phyloP scores from a whole-genome alignment of 1,140 invertebrate genomes.

The Rhynchophorus ferrugineus region DNA sequence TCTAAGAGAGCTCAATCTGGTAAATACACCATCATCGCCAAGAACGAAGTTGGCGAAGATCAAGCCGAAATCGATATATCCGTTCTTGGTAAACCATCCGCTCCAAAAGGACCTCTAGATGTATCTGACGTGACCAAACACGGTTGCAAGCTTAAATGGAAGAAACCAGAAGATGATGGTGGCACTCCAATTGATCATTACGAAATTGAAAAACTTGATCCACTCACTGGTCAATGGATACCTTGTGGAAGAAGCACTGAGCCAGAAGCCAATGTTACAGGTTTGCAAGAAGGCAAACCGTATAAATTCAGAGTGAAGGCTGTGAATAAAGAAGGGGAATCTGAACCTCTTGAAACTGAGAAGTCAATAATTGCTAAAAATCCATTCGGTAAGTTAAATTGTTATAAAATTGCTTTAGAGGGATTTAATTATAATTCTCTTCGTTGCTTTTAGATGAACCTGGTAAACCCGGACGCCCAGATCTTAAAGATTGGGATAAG shows the following conservation, averaged over 20 bases:
- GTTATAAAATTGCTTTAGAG: constrained; percentile 3
- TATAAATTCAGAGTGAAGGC: constrained; percentile 99
- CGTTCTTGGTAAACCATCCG: constrained; percentile 75
- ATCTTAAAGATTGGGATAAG: constrained; percentile 91
- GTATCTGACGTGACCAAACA: constrained; percentile 88
- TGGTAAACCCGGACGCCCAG: constrained; percentile 84
- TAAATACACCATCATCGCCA: constrained; percentile 85
- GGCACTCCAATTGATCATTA: constrained; percentile 90
- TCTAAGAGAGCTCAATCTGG: constrained; percentile 78
- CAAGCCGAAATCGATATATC: constrained; percentile 83
- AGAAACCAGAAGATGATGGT: constrained; percentile 89
- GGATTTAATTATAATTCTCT: constrained; percentile 2
- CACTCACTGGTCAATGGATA: constrained; percentile 86
- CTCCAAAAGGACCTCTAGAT: constrained; percentile 81
- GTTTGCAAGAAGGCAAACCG: constrained; percentile 86
- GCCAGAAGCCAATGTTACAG: constrained; percentile 76
- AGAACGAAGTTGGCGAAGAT: constrained; percentile 92
- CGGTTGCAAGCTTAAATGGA: constrained; percentile 88
- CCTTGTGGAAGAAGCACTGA: constrained; percentile 74
- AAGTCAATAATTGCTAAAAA: constrained; percentile 95
- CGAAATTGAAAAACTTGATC: constrained; percentile 94
- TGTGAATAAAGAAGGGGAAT: constrained; percentile 98
- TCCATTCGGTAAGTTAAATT: constrained; percentile 72
- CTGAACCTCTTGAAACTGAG: constrained; percentile 89
- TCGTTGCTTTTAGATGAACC: constrained; percentile 65